Evolutionary conservation across 2,113 vertebrate species (phyloP).

Genomic region (Nicator chloris): DNA sequence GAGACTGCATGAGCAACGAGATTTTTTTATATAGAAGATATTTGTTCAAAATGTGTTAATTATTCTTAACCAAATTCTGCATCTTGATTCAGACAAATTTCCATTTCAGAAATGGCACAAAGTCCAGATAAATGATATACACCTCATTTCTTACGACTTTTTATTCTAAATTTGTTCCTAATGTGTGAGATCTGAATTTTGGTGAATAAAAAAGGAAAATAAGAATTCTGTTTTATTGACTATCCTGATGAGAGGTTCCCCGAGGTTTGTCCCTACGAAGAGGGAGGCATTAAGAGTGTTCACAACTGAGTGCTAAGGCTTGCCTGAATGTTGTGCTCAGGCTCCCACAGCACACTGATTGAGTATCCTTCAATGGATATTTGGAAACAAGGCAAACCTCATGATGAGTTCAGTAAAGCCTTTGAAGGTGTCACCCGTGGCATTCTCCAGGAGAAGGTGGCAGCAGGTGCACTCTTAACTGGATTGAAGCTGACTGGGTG

Average conservation of each 20-base stretch:
- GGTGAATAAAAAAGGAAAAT: not conserved
- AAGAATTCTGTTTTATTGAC: not conserved
- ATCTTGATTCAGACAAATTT: slow-evolving; percentile 41
- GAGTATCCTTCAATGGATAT: not conserved
- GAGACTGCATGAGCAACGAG: slow-evolving; percentile 63
- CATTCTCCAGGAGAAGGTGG: not conserved
- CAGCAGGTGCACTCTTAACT: not conserved
- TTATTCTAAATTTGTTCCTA: slow-evolving; percentile 23
- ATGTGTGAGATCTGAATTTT: not conserved
- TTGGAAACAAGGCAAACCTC: not conserved
- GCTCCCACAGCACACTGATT: not conserved
- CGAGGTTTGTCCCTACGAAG: not conserved
- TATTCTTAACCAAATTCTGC: slow-evolving; percentile 19
- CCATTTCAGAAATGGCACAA: slow-evolving; percentile 53
- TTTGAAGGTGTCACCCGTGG: not conserved
- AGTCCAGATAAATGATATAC: not conserved
- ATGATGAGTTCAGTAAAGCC: not conserved
- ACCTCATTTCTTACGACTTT: slow-evolving; percentile 26
- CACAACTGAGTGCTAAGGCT: not conserved
- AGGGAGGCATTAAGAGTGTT: not conserved
- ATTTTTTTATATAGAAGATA: slow-evolving; percentile 26
- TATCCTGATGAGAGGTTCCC: not conserved
- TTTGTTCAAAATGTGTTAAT: slow-evolving; percentile 48
- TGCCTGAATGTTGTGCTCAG: not conserved
- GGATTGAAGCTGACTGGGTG: not conserved